These are phyloP conservation scores for Epinotia nisella DNA, from an alignment of 2,888 invertebrate genomes.

Conservation along the genomic window DNA sequence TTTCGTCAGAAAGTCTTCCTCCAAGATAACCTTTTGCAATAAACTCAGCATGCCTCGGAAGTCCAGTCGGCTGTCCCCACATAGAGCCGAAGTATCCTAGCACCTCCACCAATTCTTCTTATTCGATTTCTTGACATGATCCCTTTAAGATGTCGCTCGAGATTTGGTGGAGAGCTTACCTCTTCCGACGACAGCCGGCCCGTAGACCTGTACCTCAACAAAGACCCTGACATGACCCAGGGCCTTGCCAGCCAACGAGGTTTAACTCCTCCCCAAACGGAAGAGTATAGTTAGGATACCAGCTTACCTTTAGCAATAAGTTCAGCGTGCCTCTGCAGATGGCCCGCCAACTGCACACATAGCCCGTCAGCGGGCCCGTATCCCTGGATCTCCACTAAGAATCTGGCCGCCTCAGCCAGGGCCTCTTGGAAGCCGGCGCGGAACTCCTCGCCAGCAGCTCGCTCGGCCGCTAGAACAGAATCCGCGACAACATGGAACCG, in stretches of 20 bases:
- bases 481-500: constrained; percentile 52
- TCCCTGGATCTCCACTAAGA: constrained; percentile 93
- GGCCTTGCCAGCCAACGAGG: constrained; percentile 97
- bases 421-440: constrained; percentile 96
- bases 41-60: too few relatives aligned
- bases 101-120: too few relatives aligned
- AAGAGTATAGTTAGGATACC: not conserved
- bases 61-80: too few relatives aligned
- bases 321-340: constrained; percentile 93
- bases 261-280: constrained; percentile 84
- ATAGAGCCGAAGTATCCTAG: too few relatives aligned
- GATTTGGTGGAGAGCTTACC: too few relatives aligned
- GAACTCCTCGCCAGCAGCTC: constrained; percentile 77
- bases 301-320: constrained; percentile 82
- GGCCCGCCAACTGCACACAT: constrained; percentile 91
- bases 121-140: too few relatives aligned
- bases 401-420: constrained; percentile 94
- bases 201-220: constrained; percentile 93
- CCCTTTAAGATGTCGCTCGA: too few relatives aligned
- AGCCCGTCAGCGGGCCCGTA: constrained; percentile 91
- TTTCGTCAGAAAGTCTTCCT: too few relatives aligned
- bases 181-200: constrained; percentile 64
- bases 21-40: too few relatives aligned
- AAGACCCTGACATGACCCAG: constrained; percentile 95
- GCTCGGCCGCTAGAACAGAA: constrained; percentile 74